Evolutionary conservation across 2,888 invertebrate genomes (phyloP).

Genomic region (Lutraria lutraria): DNA sequence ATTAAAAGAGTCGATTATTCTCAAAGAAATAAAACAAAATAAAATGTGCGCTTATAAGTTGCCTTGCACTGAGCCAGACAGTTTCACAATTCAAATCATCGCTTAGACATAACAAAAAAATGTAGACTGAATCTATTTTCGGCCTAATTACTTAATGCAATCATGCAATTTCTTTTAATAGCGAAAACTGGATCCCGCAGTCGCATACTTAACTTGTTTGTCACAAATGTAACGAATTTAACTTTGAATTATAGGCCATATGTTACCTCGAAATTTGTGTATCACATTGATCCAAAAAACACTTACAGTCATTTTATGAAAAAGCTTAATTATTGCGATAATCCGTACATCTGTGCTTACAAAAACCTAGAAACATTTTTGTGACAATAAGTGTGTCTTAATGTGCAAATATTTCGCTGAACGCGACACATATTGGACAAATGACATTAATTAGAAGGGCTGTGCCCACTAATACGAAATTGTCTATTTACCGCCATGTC

Average conservation of each 20-base stretch:
- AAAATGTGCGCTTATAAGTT: no score
- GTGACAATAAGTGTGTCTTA: neutral
- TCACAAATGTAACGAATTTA: neutral
- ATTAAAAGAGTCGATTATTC: no score
- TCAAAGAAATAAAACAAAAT: no score
- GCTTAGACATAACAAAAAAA: no score
- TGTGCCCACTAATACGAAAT: constrained; percentile 43
- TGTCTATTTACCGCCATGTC: constrained; percentile 30
- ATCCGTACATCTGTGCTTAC: neutral
- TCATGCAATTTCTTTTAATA: no score
- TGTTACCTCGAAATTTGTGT: neutral
- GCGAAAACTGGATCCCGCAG: neutral
- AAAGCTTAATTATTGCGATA: neutral
- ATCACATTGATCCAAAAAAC: neutral
- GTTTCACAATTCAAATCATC: no score
- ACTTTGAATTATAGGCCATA: neutral
- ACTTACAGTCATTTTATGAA: neutral
- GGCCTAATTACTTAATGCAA: no score
- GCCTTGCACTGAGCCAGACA: no score
- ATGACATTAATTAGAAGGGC: constrained; percentile 54
- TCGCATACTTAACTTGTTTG: neutral
- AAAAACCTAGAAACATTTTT: neutral
- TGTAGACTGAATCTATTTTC: no score
- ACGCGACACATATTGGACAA: constrained; percentile 31
- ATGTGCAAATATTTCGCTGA: neutral